phyloP scores from a whole-genome alignment of 30 jellyfish, hydroid and myxozoan genomes.

The Rhopilema esculentum region DNA sequence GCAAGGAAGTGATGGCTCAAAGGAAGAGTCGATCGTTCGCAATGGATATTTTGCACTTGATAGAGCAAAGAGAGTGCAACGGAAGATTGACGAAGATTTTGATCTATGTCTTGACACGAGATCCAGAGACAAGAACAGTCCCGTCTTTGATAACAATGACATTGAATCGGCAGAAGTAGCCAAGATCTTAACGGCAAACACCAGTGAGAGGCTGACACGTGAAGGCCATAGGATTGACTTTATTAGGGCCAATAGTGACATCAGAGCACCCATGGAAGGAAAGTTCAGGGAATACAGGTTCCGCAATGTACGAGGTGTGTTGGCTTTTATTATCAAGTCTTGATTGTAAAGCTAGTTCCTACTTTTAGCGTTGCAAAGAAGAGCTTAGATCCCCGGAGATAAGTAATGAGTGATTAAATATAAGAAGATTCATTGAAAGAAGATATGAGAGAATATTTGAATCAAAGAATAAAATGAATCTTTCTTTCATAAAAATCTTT shows the following conservation, averaged over 20 bases:
- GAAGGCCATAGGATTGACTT: conserved; percentile 1
- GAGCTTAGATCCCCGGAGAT: no score
- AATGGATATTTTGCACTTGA: conserved; percentile 55
- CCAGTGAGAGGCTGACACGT: neutral
- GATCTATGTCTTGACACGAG: conserved; percentile 17
- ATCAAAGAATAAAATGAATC: no score
- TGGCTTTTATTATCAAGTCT: neutral
- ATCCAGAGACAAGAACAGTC: neutral
- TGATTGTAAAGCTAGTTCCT: neutral
- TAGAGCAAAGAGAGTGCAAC: conserved; percentile 55
- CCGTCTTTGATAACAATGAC: conserved; percentile 5
- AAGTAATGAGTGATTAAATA: no score
- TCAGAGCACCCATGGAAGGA: neutral
- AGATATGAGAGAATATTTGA: no score
- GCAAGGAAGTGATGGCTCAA: neutral
- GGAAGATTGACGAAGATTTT: conserved; percentile 58
- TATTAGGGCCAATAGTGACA: neutral
- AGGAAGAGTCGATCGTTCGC: conserved; percentile 24
- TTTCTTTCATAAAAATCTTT: no score
- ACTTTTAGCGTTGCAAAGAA: no score
- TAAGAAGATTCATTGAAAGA: no score
- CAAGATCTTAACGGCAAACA: conserved; percentile 4
- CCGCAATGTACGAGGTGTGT: conserved; percentile 47
- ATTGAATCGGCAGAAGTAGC: conserved; percentile 57
- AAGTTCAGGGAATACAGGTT: conserved; percentile 51